These are phyloP conservation scores for Arctocebus calabarensis DNA, from an alignment of 2,797 vertebrate species.

Conservation along the genomic window DNA sequence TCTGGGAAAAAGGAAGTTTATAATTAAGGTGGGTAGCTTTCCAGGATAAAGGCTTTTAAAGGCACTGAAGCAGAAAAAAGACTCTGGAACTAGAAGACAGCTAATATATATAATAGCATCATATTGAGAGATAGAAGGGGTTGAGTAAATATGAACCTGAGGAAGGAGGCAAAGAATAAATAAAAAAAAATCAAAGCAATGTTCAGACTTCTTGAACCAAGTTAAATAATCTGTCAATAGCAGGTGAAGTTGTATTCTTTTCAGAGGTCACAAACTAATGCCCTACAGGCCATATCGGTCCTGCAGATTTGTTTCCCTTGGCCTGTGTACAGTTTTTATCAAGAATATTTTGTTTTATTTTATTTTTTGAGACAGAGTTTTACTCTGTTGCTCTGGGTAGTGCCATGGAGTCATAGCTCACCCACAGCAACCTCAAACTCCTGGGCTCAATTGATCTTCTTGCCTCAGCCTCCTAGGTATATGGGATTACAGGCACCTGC, in stretches of 20 bases:
- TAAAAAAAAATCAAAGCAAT: background rate
- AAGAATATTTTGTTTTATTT: no score
- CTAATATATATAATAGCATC: background rate
- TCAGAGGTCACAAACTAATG: background rate
- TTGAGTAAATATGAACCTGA: background rate
- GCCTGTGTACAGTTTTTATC: background rate
- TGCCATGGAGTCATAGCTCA: no score
- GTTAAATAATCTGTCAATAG: background rate
- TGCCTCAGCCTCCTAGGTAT: no score
- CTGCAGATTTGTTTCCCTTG: slow-evolving; percentile 1
- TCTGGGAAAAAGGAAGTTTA: background rate
- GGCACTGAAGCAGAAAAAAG: background rate
- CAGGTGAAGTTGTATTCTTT: background rate
- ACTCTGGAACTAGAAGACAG: slow-evolving; percentile 42
- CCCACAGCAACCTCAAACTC: no score
- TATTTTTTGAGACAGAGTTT: no score
- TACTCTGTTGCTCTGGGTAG: no score
- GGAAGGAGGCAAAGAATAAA: background rate
- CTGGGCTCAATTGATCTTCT: no score
- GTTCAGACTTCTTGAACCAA: slow-evolving; percentile 18
- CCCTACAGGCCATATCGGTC: background rate
- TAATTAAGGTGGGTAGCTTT: background rate
- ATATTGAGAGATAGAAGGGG: background rate
- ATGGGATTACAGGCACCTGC: no score
- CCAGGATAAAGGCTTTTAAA: background rate